Evolutionary conservation across 2,888 invertebrate species (phyloP).

Genomic region (Diloba caeruleocephala): DNA sequence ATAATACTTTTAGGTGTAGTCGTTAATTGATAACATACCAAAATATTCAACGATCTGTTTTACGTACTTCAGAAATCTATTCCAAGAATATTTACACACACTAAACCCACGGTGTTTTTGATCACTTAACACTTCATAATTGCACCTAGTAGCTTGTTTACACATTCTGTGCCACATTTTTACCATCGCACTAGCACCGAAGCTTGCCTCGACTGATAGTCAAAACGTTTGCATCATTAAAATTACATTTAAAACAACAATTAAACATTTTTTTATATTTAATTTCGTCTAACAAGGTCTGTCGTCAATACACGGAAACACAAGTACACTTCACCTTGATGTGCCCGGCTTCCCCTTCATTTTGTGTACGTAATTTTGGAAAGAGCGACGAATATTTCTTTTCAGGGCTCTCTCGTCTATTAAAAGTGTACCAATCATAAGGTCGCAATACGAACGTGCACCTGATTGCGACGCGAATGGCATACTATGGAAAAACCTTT

Average conservation of each 20-base stretch:
- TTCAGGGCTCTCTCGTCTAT: conserved; percentile 5
- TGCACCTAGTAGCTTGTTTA: conserved; percentile 58
- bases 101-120: conserved; percentile 49
- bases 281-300: conserved; percentile 44
- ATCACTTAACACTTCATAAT: conserved; percentile 60
- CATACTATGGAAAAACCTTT: conserved; percentile 59
- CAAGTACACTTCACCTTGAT: conserved; percentile 39
- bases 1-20: background rate
- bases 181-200: conserved; percentile 29
- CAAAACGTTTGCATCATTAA: conserved; percentile 39
- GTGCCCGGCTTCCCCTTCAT: conserved; percentile 30
- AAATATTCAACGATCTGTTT: conserved; percentile 69
- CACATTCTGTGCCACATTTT: conserved; percentile 71
- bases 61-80: conserved; percentile 60
- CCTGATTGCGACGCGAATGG: conserved; percentile 43
- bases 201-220: conserved; percentile 18
- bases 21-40: conserved; percentile 66
- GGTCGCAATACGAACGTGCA: conserved; percentile 53
- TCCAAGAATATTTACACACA: conserved; percentile 55
- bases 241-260: conserved; percentile 38
- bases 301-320: conserved; percentile 36
- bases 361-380: conserved; percentile 18
- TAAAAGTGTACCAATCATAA: conserved; percentile 7
- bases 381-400: background rate
- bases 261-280: conserved; percentile 27